phyloP scores from a whole-genome alignment of 2,113 vertebrate species.

The human region DNA sequence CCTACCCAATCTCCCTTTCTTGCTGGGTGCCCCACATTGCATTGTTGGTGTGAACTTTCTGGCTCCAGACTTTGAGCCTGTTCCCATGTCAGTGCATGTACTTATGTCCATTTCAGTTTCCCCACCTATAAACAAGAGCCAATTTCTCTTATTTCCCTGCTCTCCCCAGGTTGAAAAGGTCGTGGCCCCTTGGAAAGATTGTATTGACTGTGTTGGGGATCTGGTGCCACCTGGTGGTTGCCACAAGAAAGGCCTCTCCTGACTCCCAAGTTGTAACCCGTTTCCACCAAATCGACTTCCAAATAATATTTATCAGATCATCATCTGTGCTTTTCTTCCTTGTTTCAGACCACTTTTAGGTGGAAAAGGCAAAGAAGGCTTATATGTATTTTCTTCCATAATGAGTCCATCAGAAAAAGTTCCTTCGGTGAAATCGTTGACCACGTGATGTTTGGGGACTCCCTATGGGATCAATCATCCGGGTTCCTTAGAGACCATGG shows the following conservation, averaged over 20 bases:
- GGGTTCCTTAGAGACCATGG: neutral
- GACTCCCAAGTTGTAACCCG: neutral
- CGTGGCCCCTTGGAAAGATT: neutral
- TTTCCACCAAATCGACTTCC: neutral
- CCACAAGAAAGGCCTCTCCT: neutral
- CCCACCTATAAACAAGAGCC: neutral
- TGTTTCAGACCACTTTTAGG: neutral
- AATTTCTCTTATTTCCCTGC: neutral
- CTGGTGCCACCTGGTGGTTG: conserved; percentile 50
- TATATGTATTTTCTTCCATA: neutral
- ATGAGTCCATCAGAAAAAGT: neutral
- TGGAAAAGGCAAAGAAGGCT: neutral
- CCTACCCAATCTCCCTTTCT: neutral
- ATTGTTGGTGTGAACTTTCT: neutral
- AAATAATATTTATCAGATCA: neutral
- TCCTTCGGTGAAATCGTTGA: neutral
- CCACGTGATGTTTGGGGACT: neutral
- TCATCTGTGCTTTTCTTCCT: neutral
- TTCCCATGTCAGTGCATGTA: neutral
- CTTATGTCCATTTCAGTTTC: neutral
- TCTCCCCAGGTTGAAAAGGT: neutral
- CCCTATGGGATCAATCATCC: neutral
- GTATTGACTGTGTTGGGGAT: neutral
- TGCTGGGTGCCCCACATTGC: neutral
- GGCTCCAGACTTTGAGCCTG: neutral